Evolutionary conservation across 2,888 invertebrate genomes (phyloP), one percentile per base, ranked within the genome.

Genomic region (Pristionchus maxplancki): DNA sequence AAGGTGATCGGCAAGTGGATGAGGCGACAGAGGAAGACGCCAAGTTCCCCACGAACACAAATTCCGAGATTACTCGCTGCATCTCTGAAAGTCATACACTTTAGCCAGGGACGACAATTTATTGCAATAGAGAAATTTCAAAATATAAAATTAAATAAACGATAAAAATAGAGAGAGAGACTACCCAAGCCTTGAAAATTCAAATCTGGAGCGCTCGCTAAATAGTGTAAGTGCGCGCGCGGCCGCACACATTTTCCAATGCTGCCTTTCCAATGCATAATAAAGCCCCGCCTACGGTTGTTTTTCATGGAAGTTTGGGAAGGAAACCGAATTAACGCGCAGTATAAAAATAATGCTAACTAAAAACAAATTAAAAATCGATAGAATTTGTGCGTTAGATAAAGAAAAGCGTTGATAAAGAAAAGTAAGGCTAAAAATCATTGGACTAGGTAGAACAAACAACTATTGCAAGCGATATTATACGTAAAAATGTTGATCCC

Each of bases 51-150:
- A 85, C 48, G n/a, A 85, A 85, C 64, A 64, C 85, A 31, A 85
- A 85, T 28, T 85, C 85, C 24, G 44, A 44, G n/a, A 85, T 28
- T 9, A 85, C 85, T n/a, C 85, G 17, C 20, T 85, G 85, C 85
- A 85, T 85, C 24, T 24, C 82, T 83, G 82, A 31, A 83, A 83
- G 37, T 31, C 13, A n/a, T 78, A 1, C 34, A 71, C 34, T 5
- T 17, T 31, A 24, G 20, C n/a, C 11, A 62, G 6, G 2, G 62
- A 24, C 11, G 62, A 62, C 11, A 11, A 62, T 62, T 2, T 28
- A 24, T 28, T n/a, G 3, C 62, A 50, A 50, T 17, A 15, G 11
- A 50, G 28, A 24, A 28, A 62, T 17, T 4, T 1, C 62, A 28
- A 62, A 24, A 28, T 62, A n/a, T 1, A 62, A 4, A 24, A 62